Evolutionary conservation across 1,140 invertebrate genomes (phyloP).

Genomic region (Hypsibius dujardini): DNA sequence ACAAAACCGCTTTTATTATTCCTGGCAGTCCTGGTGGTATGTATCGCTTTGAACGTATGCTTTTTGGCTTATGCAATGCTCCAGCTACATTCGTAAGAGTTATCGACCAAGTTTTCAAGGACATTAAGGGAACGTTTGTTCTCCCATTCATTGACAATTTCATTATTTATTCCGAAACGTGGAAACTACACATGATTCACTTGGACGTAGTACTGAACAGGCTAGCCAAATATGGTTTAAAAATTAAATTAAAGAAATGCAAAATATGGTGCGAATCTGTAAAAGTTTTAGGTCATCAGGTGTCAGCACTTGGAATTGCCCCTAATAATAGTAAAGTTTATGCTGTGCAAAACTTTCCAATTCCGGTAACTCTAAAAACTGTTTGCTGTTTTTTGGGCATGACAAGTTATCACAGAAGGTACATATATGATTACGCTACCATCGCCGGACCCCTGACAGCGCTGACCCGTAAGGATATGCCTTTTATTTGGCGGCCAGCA

Average conservation of each 20-base stretch:
- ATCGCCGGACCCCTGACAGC: neutral
- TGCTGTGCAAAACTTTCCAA: neutral
- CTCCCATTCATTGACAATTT: neutral
- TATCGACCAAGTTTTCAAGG: slow-evolving; percentile 9
- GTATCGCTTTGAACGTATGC: slow-evolving; percentile 17
- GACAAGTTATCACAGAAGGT: neutral
- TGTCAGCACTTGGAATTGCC: neutral
- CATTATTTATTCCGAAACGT: neutral
- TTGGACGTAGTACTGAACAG: neutral
- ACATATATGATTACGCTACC: neutral
- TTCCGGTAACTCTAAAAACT: neutral
- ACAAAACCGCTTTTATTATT: neutral
- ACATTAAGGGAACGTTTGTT: neutral
- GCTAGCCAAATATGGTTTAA: neutral
- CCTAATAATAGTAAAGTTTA: neutral
- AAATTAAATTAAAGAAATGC: neutral
- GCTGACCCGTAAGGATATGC: neutral
- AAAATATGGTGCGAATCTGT: neutral
- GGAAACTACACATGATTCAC: neutral
- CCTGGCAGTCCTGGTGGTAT: slow-evolving; percentile 19
- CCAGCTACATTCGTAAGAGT: slow-evolving; percentile 19
- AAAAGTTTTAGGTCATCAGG: neutral
- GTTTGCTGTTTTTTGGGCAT: neutral
- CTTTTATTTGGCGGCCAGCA: neutral
- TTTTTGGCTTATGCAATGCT: slow-evolving; percentile 21